These are phyloP conservation scores for Upupa epops DNA, from an alignment of 2,113 vertebrate species.

Conservation along the genomic window DNA sequence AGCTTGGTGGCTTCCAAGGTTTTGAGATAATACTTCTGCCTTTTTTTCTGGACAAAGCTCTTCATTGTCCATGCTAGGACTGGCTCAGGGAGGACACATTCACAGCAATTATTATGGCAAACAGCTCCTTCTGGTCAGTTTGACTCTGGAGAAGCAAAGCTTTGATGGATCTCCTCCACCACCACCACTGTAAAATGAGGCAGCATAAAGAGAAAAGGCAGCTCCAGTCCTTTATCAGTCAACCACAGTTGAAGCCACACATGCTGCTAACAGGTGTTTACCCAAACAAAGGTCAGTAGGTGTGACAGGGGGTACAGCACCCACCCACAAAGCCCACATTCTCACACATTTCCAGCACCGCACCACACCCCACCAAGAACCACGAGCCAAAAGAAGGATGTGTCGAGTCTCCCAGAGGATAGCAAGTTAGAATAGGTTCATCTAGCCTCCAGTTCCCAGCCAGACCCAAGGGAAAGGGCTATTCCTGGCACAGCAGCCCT, in stretches of 20 bases:
- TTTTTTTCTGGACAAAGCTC: background rate
- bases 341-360: background rate
- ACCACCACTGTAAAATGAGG: background rate
- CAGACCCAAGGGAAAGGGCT: background rate
- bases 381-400: background rate
- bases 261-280: background rate
- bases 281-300: background rate
- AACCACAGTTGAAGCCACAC: background rate
- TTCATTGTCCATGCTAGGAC: rapidly evolving
- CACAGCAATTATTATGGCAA: background rate
- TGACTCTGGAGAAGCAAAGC: background rate
- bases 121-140: background rate
- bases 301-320: background rate
- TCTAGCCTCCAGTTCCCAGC: background rate
- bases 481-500: background rate
- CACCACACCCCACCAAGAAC: background rate
- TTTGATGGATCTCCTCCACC: background rate
- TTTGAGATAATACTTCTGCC: background rate
- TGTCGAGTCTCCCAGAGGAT: rapidly evolving
- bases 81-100: background rate
- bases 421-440: background rate
- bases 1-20: background rate
- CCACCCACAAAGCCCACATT: background rate
- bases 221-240: background rate
- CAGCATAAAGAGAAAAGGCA: background rate